These are phyloP conservation scores for Drosophila pseudoobscura DNA, from an alignment of 1,140 invertebrate genomes.

Conservation along the genomic window DNA sequence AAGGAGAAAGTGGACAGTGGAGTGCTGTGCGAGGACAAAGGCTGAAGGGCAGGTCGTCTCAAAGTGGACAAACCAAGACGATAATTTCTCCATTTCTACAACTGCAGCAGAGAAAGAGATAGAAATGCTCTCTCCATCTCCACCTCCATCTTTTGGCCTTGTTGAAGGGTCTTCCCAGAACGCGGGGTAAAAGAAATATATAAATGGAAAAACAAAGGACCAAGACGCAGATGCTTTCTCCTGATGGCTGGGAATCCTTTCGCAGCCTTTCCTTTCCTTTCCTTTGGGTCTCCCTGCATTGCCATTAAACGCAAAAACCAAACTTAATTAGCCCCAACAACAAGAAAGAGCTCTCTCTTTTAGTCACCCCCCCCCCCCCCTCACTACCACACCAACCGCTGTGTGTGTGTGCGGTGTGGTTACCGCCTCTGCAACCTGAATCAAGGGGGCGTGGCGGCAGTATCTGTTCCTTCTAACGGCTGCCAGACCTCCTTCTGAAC, in stretches of 20 bases:
- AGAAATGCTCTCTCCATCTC: not conserved
- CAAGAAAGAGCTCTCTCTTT: constrained; percentile 3
- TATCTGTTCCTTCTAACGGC: not conserved
- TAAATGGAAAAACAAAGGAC: constrained; percentile 11
- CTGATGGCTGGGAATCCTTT: too few species aligned
- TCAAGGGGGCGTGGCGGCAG: not conserved
- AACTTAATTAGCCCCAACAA: constrained; percentile 56
- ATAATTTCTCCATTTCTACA: too few species aligned
- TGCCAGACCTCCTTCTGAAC: constrained; percentile 5
- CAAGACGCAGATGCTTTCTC: not conserved
- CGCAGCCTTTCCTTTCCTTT: too few species aligned
- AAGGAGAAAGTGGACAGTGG: too few species aligned
- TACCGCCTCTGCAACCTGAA: not conserved
- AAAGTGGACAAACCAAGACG: too few species aligned
- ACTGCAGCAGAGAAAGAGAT: too few species aligned
- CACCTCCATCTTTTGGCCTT: not conserved
- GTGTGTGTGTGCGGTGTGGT: constrained; percentile 3
- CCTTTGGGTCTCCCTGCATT: not conserved
- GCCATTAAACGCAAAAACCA: constrained; percentile 33
- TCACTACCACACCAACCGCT: too few species aligned
- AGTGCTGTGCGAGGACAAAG: too few species aligned
- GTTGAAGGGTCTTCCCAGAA: too few species aligned
- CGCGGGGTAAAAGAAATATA: constrained; percentile 1
- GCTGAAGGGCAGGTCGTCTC: too few species aligned
- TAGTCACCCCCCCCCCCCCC: not conserved